A percentile compares a stretch with the other conserved stretches of the same genome.
phyloP scores from a whole-genome alignment of 2,888 invertebrate genomes.

The Nesidiocoris tenuis region DNA sequence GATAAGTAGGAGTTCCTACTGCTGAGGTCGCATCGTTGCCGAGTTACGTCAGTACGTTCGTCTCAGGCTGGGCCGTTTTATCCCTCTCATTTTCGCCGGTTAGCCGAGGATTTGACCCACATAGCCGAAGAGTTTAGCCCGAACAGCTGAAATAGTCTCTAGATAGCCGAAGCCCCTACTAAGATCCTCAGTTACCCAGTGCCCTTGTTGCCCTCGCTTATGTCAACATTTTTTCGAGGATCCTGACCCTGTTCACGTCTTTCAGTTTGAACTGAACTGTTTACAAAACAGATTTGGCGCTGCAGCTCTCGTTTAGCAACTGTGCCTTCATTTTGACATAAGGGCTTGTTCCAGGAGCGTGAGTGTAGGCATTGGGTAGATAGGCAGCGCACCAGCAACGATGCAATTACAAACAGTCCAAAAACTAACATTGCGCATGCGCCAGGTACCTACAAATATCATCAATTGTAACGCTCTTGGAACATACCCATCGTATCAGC shows the following conservation, averaged over 20 bases:
- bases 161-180: neutral
- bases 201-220: neutral
- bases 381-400: too few species aligned
- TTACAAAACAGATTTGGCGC: neutral
- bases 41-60: neutral
- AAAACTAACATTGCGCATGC: too few species aligned
- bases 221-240: conserved; percentile 4
- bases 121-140: neutral
- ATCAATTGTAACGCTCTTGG: too few species aligned
- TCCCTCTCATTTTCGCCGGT: neutral
- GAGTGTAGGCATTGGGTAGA: too few species aligned
- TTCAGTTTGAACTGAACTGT: neutral
- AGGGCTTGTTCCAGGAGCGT: too few species aligned
- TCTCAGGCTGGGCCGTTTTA: neutral
- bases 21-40: neutral
- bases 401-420: too few species aligned
- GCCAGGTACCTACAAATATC: too few species aligned
- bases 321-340: neutral
- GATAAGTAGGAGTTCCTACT: too few species aligned
- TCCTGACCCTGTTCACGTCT: neutral
- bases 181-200: neutral
- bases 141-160: neutral
- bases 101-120: neutral
- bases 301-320: neutral
- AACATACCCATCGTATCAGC: too few species aligned